Evolutionary conservation across 2,113 vertebrate species (phyloP).

Genomic region (Zeus faber): DNA sequence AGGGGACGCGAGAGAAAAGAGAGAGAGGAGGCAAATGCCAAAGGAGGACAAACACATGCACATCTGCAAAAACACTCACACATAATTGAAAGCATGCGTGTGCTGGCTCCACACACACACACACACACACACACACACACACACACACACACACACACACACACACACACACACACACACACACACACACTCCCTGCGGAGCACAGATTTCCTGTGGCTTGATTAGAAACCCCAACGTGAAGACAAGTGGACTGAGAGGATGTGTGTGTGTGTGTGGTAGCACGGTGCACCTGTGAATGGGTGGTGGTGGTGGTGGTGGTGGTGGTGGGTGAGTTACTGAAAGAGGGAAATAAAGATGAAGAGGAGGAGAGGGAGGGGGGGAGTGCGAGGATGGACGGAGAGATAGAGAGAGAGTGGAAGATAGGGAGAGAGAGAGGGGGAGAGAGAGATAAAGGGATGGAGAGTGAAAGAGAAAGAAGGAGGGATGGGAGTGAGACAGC

Average conservation of each 20-base stretch:
- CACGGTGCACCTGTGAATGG: constrained; percentile 83
- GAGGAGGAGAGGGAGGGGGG: constrained; percentile 12
- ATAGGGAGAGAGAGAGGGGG: not conserved
- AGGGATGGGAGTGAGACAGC: not conserved
- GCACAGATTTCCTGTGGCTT: constrained; percentile 78
- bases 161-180: constrained; percentile 36
- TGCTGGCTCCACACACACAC: constrained; percentile 42
- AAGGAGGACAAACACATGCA: constrained; percentile 24
- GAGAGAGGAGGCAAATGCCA: not conserved
- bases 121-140: constrained; percentile 47
- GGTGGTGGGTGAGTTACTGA: constrained; percentile 54
- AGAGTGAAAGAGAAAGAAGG: not conserved
- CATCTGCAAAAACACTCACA: constrained; percentile 55
- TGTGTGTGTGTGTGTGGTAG: constrained; percentile 42
- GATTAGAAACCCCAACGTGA: constrained; percentile 83
- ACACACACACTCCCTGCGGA: constrained; percentile 55
- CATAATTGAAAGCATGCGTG: constrained; percentile 63
- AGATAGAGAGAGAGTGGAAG: not conserved
- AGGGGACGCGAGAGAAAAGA: not conserved
- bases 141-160: constrained; percentile 37
- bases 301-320: too few relatives aligned
- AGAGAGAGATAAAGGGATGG: not conserved
- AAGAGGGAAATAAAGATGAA: constrained; percentile 36
- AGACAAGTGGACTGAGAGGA: constrained; percentile 83
- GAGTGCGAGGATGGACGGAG: constrained; percentile 3